Evolutionary conservation across 2,888 invertebrate genomes (phyloP).

Genomic region (Sericinus montela): DNA sequence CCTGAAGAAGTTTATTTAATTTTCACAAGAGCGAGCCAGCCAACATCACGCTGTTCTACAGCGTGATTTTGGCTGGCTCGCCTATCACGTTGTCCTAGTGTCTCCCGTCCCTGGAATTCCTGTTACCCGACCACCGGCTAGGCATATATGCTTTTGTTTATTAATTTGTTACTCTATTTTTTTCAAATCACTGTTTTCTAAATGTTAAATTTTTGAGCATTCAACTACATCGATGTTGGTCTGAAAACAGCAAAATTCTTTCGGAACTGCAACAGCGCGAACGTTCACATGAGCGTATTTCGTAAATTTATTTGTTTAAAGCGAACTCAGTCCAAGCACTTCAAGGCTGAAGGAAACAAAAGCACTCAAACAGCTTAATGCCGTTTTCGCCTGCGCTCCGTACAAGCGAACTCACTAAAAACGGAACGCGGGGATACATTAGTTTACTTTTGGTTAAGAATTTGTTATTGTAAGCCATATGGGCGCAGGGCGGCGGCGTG

Average conservation of each 20-base stretch:
- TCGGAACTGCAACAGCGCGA: constrained; percentile 1
- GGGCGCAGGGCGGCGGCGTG: constrained; percentile 53
- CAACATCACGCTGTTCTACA: too few relatives aligned
- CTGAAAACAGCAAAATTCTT: constrained; percentile 7
- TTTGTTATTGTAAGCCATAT: constrained; percentile 75
- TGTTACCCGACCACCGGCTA: too few relatives aligned
- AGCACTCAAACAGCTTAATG: constrained; percentile 45
- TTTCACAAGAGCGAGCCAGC: too few relatives aligned
- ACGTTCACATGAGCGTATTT: constrained; percentile 18
- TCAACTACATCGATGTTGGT: too few relatives aligned
- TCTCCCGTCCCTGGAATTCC: too few relatives aligned
- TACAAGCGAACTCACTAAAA: constrained; percentile 42
- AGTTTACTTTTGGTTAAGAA: constrained; percentile 74
- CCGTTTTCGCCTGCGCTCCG: constrained; percentile 44
- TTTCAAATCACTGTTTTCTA: too few relatives aligned
- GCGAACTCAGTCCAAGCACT: constrained; percentile 34
- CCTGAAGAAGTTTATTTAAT: too few relatives aligned
- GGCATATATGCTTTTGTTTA: too few relatives aligned
- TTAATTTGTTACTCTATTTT: too few relatives aligned
- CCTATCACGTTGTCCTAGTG: too few relatives aligned
- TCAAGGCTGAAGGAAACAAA: constrained; percentile 44
- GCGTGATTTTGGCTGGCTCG: too few relatives aligned
- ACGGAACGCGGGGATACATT: constrained; percentile 58
- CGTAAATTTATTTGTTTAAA: constrained; percentile 33
- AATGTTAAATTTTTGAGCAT: too few relatives aligned